A percentile compares a stretch with the other conserved stretches of the same genome.
These are phyloP conservation scores for Lutjanus campechanus DNA, from an alignment of 2,797 vertebrate species.

Conservation along the genomic window DNA sequence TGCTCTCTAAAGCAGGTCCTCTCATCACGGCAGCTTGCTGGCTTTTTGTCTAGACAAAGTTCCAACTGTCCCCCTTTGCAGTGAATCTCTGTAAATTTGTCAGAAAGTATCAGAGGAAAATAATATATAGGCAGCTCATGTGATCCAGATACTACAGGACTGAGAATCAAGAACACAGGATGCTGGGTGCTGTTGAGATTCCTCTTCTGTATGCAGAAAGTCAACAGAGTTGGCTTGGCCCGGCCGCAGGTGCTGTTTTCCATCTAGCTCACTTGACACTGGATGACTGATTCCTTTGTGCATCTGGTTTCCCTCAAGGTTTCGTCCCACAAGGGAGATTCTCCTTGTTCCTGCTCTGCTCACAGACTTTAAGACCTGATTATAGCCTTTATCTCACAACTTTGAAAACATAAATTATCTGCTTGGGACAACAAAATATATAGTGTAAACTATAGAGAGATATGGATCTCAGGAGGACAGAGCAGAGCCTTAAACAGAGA, in stretches of 20 bases:
- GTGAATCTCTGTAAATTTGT: constrained; percentile 17
- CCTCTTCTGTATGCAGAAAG: constrained; percentile 25
- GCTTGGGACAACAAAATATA: constrained; percentile 7
- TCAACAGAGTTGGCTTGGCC: constrained; percentile 18
- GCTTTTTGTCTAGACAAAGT: constrained; percentile 53
- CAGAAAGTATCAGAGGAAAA: constrained; percentile 15
- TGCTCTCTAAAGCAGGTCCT: constrained; percentile 60
- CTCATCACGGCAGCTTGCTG: constrained; percentile 43
- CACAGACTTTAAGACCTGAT: constrained; percentile 43
- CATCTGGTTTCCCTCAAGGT: constrained; percentile 65
- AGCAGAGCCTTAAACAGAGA: background rate
- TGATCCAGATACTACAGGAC: constrained; percentile 5
- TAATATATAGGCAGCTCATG: constrained; percentile 14
- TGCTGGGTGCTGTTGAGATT: background rate
- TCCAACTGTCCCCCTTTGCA: constrained; percentile 27
- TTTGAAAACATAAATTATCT: constrained; percentile 26
- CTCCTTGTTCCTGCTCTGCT: constrained; percentile 30
- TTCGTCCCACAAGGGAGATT: constrained; percentile 46
- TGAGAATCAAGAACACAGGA: constrained; percentile 16
- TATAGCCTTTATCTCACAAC: constrained; percentile 36
- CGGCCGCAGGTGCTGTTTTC: constrained; percentile 59
- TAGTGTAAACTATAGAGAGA: background rate
- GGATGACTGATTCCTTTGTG: constrained; percentile 61
- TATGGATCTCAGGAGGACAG: background rate
- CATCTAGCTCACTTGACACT: constrained; percentile 49